Evolutionary conservation across 2,888 invertebrate genomes (phyloP), one percentile per base, ranked within the genome.

Genomic region (Metallyticus violacea): DNA sequence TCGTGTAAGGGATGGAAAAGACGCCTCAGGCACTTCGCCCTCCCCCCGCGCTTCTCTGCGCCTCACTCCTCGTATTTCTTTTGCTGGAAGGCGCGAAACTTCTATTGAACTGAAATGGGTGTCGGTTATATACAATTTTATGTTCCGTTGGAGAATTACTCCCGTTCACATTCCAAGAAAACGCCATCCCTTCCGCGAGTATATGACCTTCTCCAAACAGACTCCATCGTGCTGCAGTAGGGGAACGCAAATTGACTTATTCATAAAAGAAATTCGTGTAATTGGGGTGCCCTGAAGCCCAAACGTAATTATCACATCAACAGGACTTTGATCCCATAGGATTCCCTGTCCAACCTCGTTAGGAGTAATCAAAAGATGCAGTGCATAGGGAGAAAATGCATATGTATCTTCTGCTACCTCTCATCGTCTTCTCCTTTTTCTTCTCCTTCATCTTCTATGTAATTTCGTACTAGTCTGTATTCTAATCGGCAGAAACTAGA

Each of bases 81-180:
- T 29, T 27, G 5, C 28, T 28, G 77, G 83, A 83, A 82, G 83
- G 83, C 83, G 83, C 77, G 28, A 83, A 82, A 77, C 76, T 83
- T 83, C 83, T 83, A 83, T 83, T 83, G 83, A 83, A 83, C 83
- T 83, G 77, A 83, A 83, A 83, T 83, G 76, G 83, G 77, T 77
- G 77, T 83, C 83, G 77, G 83, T 83, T 83, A 83, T 83, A 83
- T 77, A 83, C 83, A 83, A 26, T 83, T 83, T 83, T 77, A 83
- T 83, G 77, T 83, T 83, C 83, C 28, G 25, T 9, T 15, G 83
- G 77, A 83, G 83, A 83, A 83, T 77, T 83, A 82, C 77, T 77
- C 40, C 40, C 76, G 83, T 77, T 77, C 83, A 76, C 82, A 82
- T 82, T 76, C 82, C 76, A 26, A 25, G 26, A 76, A 82, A 82